A percentile compares a stretch with the other conserved stretches of the same genome.
These are phyloP conservation scores for Conomelus anceps DNA, from an alignment of 2,888 invertebrate genomes.

Conservation along the genomic window DNA sequence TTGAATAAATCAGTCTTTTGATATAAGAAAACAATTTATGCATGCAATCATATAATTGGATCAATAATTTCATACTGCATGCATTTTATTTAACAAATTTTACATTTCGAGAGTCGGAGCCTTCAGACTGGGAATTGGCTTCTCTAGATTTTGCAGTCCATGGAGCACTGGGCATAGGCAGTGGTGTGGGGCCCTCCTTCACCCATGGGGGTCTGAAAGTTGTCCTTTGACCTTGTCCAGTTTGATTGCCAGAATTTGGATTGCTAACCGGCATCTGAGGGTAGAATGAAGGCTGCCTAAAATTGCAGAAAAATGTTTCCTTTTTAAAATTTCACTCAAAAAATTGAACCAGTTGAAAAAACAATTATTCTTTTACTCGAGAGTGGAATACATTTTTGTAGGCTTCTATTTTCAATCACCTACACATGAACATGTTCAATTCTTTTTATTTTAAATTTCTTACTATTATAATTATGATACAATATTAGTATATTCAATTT, in stretches of 20 bases:
- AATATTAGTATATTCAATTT: too few relatives aligned
- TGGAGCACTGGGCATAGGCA: conserved; percentile 52
- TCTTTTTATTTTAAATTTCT: too few relatives aligned
- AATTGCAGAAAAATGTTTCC: not conserved
- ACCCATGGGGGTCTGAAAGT: conserved; percentile 71
- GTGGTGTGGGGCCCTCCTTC: conserved; percentile 55
- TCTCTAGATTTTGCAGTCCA: conserved; percentile 46
- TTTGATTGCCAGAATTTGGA: conserved; percentile 21
- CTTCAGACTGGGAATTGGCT: too few relatives aligned
- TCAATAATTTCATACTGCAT: too few relatives aligned
- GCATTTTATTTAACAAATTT: not conserved
- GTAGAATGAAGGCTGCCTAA: not conserved
- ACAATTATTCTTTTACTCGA: too few relatives aligned
- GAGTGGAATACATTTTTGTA: too few relatives aligned
- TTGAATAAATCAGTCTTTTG: too few relatives aligned
- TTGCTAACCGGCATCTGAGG: conserved; percentile 30
- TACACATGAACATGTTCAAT: too few relatives aligned
- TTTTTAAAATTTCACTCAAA: not conserved
- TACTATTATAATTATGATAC: too few relatives aligned
- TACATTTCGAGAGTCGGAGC: conserved; percentile 21
- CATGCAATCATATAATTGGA: not conserved
- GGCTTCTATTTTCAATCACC: too few relatives aligned
- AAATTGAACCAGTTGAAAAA: not conserved
- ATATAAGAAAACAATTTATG: too few relatives aligned
- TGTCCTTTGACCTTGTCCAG: conserved; percentile 47